Evolutionary conservation across 2,113 vertebrate genomes (phyloP).

Genomic region (Brevimyrus niger): DNA sequence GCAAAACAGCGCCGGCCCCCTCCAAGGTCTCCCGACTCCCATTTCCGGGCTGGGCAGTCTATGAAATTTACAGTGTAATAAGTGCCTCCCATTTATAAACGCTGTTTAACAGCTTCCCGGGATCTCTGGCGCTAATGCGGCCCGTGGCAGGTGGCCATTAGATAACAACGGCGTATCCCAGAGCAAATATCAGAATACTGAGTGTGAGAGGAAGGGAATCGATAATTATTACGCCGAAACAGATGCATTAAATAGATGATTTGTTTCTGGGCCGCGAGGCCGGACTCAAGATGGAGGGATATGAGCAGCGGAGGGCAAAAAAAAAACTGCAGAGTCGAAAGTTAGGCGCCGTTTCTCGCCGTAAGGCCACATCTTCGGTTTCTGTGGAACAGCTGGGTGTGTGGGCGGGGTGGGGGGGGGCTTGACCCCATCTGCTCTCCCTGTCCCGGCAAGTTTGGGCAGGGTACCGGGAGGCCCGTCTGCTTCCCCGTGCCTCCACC

Average conservation of each 20-base stretch:
- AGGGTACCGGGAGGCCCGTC: not conserved
- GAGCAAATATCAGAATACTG: conserved; percentile 24
- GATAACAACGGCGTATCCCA: conserved; percentile 32
- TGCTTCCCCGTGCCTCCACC: conserved; percentile 20
- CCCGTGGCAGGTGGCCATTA: conserved; percentile 37
- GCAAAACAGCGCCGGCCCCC: conserved; percentile 38
- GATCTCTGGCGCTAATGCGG: conserved; percentile 39
- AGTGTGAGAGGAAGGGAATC: conserved; percentile 24
- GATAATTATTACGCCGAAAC: conserved; percentile 33
- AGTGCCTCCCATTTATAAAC: conserved; percentile 57
- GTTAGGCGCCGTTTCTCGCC: not conserved
- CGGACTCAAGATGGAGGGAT: conserved; percentile 9
- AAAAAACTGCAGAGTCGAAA: not conserved
- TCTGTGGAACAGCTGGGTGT: not conserved
- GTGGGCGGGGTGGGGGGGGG: not conserved
- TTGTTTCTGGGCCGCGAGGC: conserved; percentile 21
- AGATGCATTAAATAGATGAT: conserved; percentile 29
- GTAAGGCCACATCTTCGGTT: not conserved
- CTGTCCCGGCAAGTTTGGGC: not conserved
- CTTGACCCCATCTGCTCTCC: not conserved
- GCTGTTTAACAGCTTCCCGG: conserved; percentile 48
- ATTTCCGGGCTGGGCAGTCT: conserved; percentile 38
- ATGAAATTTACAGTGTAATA: conserved; percentile 49
- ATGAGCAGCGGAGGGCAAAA: not conserved
- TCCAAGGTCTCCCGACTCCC: conserved; percentile 49